Evolutionary conservation across 2,113 vertebrate genomes (phyloP).

Genomic region (Falco punctatus): DNA sequence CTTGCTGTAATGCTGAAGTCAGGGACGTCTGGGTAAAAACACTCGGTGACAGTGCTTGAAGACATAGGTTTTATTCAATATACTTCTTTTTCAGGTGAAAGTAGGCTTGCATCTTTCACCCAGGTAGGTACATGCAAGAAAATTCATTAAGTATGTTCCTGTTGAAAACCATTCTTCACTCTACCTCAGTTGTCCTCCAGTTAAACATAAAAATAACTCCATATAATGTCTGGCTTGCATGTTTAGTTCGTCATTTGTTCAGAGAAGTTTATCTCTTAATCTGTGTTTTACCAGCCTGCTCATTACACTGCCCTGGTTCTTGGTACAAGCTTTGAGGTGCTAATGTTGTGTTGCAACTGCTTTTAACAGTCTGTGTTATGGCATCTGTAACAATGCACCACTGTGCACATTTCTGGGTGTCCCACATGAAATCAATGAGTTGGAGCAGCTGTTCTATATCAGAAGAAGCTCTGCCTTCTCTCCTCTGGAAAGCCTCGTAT

Average conservation of each 20-base stretch:
- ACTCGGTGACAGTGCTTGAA: not conserved
- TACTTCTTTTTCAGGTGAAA: not conserved
- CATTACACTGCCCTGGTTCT: not conserved
- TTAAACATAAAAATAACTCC: not conserved
- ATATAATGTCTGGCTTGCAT: not conserved
- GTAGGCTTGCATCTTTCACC: not conserved
- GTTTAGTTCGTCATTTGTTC: not conserved
- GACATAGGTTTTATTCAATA: not conserved
- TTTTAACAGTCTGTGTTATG: not conserved
- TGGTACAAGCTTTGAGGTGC: not conserved
- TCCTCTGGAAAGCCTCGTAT: not conserved
- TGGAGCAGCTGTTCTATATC: slow-evolving; percentile 27
- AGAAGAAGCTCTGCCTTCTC: not conserved
- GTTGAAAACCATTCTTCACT: not conserved
- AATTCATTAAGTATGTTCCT: not conserved
- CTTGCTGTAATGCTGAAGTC: not conserved
- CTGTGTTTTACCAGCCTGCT: not conserved
- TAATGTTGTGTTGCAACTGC: not conserved
- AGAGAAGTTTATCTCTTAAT: not conserved
- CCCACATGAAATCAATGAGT: not conserved
- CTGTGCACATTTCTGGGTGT: not conserved
- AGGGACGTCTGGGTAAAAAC: not conserved
- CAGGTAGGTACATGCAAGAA: not conserved
- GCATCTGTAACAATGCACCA: not conserved
- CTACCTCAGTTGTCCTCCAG: not conserved